Evolutionary conservation across 2,797 vertebrate genomes (phyloP).

Genomic region (Coracias cyanogaster): DNA sequence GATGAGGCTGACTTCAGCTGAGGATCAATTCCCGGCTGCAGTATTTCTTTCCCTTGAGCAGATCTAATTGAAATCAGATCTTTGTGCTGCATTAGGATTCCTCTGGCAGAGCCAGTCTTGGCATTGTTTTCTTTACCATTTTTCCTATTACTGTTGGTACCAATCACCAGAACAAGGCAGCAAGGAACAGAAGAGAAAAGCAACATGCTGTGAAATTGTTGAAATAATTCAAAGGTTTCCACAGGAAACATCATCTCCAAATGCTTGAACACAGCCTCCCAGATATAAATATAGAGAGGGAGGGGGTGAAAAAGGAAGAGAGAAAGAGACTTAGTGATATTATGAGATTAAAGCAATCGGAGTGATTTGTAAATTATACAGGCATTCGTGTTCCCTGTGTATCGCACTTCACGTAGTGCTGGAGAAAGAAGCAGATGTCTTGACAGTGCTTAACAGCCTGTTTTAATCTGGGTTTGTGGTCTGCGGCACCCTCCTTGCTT

Average conservation of each 20-base stretch:
- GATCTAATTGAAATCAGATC: constrained; percentile 76
- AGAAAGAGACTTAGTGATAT: constrained; percentile 32
- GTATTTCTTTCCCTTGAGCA: constrained; percentile 31
- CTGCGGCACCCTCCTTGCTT: background rate
- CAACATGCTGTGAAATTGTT: constrained; percentile 74
- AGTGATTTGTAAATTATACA: constrained; percentile 17
- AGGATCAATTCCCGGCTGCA: constrained; percentile 35
- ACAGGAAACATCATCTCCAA: constrained; percentile 72
- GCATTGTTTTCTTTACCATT: constrained; percentile 74
- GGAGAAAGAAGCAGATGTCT: background rate
- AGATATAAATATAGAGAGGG: constrained; percentile 51
- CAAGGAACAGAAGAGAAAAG: constrained; percentile 66
- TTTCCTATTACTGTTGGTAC: constrained; percentile 77
- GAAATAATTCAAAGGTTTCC: constrained; percentile 78
- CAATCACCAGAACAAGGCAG: constrained; percentile 78
- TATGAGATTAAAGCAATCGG: background rate
- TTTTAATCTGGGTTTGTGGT: background rate
- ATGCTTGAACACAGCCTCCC: constrained; percentile 58
- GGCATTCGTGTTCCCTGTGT: background rate
- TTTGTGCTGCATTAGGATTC: constrained; percentile 1
- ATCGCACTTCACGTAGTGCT: background rate
- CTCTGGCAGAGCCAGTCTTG: constrained; percentile 60
- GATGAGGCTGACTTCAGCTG: background rate
- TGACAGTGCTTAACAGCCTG: background rate
- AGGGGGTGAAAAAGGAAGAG: background rate